These are phyloP conservation scores for Tragelaphus oryx DNA, from an alignment of 2,797 vertebrate genomes.

Conservation along the genomic window DNA sequence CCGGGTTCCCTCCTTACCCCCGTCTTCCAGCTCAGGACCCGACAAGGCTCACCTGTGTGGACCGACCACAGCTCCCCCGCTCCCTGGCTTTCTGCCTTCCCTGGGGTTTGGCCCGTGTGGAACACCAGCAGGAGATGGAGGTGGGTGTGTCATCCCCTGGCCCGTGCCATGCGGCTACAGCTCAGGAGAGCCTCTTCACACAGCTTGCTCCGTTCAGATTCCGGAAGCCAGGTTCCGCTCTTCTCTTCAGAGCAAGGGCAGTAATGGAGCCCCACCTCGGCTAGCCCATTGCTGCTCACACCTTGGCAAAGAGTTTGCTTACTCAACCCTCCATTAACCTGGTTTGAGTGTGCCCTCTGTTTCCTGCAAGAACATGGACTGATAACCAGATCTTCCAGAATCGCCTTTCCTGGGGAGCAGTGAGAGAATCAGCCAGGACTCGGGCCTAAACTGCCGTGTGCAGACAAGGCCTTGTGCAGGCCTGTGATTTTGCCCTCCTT, in stretches of 20 bases:
- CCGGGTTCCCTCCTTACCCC: not conserved
- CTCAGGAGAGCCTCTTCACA: not conserved
- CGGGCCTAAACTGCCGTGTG: not conserved
- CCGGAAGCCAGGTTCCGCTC: not conserved
- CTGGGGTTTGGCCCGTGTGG: not conserved
- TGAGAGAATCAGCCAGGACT: not conserved
- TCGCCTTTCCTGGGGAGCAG: not conserved
- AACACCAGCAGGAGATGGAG: not conserved
- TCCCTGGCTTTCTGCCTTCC: not conserved
- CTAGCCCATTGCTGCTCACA: not conserved
- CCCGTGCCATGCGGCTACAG: not conserved
- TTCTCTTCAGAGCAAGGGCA: not conserved
- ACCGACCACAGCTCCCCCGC: not conserved
- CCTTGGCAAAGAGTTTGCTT: not conserved
- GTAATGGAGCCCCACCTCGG: not conserved
- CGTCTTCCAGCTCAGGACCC: not conserved
- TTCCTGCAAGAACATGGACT: not conserved
- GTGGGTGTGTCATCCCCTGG: not conserved
- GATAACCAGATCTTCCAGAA: not conserved
- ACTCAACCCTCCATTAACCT: not conserved
- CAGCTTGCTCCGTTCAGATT: not conserved
- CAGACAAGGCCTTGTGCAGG: not conserved
- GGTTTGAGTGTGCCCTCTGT: not conserved
- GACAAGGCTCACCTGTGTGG: not conserved
- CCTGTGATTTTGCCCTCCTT: not conserved